These are phyloP conservation scores for Sylvilagus bachmani DNA, from an alignment of 2,113 vertebrate species.

Conservation along the genomic window DNA sequence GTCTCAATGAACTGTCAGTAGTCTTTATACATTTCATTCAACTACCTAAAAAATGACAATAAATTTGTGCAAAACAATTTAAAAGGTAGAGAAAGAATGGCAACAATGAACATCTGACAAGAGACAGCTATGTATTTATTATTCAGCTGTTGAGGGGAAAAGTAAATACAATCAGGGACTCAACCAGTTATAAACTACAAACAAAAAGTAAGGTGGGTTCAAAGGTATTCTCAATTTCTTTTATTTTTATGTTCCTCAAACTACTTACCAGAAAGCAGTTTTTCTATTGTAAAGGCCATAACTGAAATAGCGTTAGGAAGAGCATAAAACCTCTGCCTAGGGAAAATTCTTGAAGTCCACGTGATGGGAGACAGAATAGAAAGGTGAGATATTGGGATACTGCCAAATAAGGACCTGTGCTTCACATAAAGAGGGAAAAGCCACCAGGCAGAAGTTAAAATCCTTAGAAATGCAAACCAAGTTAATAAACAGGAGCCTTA, in stretches of 20 bases:
- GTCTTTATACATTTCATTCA: constrained; percentile 28
- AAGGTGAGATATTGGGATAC: background rate
- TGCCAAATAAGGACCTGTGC: background rate
- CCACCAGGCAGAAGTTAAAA: background rate
- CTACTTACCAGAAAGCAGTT: background rate
- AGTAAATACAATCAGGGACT: background rate
- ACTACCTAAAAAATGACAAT: constrained; percentile 7
- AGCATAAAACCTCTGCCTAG: background rate
- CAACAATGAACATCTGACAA: background rate
- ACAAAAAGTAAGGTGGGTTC: background rate
- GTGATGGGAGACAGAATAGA: background rate
- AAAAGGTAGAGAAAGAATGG: background rate
- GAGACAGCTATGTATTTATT: background rate
- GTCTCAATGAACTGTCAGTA: constrained; percentile 18
- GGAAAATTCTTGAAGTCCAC: constrained; percentile 1
- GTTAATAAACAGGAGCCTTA: background rate
- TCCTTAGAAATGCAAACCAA: constrained; percentile 12
- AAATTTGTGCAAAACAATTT: background rate
- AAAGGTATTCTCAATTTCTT: background rate
- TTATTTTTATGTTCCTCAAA: background rate
- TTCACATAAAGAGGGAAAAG: background rate
- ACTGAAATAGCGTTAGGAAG: background rate
- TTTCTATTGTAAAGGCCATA: background rate
- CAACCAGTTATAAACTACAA: background rate
- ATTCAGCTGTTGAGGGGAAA: background rate